Evolutionary conservation across 2,797 vertebrate genomes (phyloP).

Genomic region (Neosilurus mollespiculum): DNA sequence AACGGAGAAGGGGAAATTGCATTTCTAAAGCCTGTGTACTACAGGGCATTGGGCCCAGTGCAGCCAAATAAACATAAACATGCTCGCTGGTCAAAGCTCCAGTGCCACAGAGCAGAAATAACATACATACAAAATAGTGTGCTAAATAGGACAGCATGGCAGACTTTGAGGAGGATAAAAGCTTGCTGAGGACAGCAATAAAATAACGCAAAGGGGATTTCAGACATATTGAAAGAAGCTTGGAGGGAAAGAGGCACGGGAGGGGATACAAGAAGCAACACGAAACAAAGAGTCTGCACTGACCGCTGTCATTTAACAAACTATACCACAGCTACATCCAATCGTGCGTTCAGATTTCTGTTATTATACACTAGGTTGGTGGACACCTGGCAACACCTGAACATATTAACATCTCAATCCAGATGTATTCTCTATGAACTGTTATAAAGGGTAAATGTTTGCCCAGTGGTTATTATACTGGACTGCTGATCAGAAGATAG

Average conservation of each 20-base stretch:
- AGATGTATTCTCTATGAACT: too few species aligned
- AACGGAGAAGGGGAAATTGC: constrained; percentile 87
- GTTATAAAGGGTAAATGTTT: too few species aligned
- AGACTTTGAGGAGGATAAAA: constrained; percentile 94
- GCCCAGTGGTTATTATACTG: too few species aligned
- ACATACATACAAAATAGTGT: constrained; percentile 61
- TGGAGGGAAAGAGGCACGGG: neutral
- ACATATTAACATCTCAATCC: too few species aligned
- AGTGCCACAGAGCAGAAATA: constrained; percentile 72
- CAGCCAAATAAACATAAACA: constrained; percentile 71
- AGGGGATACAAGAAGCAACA: neutral
- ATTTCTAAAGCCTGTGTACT: constrained; percentile 97
- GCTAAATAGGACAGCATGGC: constrained; percentile 64
- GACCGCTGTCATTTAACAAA: neutral
- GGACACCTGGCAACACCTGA: too few species aligned
- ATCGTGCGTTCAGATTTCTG: neutral
- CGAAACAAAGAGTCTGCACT: neutral
- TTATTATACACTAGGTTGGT: neutral
- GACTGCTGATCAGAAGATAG: too few species aligned
- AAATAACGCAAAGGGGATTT: constrained; percentile 61
- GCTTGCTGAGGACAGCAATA: constrained; percentile 92
- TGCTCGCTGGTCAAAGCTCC: constrained; percentile 79
- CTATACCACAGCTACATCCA: neutral
- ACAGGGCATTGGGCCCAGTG: constrained; percentile 91
- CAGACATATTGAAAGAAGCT: constrained; percentile 19